Base-by-base conservation (phyloP, 2,888 invertebrate species). In the Cerastis rubricosa region DNA sequence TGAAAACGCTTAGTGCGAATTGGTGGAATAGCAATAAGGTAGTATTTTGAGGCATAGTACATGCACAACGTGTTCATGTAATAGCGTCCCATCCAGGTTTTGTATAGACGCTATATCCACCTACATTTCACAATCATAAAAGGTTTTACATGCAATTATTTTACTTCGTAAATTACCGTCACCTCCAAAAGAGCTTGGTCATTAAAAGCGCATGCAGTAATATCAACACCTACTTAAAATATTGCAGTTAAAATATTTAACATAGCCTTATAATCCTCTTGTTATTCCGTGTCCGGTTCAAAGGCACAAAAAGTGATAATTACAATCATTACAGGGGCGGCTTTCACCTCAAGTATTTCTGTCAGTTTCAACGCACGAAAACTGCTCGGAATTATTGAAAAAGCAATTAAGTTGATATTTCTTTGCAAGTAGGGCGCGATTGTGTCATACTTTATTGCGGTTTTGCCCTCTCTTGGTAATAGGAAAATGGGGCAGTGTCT, bases 281-380 rank as follows among this genome's bases (percentile, higher is more conserved):
- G 77, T 78, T 74, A 51, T 70, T 35, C 25, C 61, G 49, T 45
- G 49, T 51, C 43, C 72, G 47, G 63, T n/a, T 68, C 67, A 70
- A 64, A 71, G 57, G n/a, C 35, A 25, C 40, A 78, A 73, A 84
- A 80, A 86, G 11, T 51, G 63, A 79, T 84, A 85, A 85, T 88
- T 81, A 81, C 81, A 81, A 82, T 81, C 65, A 80, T 80, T 85
- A 80, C n/a, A 49, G 61, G 80, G 40, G 76, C 65, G 43, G 77
- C 85, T 88, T 89, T 89, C 88, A 80, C 87, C 67, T 61, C 61
- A 54, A 71, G 49, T 63, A 85, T 82, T 78, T 85, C 29, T 75
- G 73, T n/a, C 72, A 74, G 69, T 79, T 77, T 76, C 63, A 82
- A 78, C 66, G 67, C 65, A 65, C 57, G 40, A 57, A 76, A 45